Evolutionary conservation across 2,113 vertebrate species (phyloP).

Genomic region (Hippopotamus amphibius): DNA sequence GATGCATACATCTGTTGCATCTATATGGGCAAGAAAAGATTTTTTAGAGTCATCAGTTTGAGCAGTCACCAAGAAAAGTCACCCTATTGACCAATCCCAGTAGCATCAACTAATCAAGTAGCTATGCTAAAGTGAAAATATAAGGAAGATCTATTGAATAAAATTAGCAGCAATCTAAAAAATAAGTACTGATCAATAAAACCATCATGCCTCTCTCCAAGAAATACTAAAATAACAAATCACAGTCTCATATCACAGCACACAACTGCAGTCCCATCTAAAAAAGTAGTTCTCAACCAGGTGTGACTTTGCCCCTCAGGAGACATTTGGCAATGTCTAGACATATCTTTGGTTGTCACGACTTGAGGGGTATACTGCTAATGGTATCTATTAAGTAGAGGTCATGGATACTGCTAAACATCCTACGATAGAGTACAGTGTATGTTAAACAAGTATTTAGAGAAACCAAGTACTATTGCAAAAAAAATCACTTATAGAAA

Average conservation of each 20-base stretch:
- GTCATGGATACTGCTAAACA: neutral
- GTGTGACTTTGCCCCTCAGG: neutral
- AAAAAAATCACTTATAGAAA: neutral
- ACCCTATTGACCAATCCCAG: neutral
- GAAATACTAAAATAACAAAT: conserved; percentile 37
- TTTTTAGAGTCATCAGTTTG: conserved; percentile 10
- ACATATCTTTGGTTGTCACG: neutral
- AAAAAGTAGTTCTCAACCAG: neutral
- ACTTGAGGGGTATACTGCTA: neutral
- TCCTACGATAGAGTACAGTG: neutral
- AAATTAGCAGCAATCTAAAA: conserved; percentile 19
- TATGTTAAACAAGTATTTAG: neutral
- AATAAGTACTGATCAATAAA: neutral
- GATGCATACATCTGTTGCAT: neutral
- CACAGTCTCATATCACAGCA: neutral
- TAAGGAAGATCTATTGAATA: neutral
- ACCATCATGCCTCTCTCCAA: neutral
- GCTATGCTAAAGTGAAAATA: neutral
- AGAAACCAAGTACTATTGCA: conserved; percentile 25
- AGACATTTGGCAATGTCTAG: neutral
- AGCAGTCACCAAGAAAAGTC: neutral
- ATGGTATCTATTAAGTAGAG: neutral
- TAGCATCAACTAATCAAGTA: conserved; percentile 8
- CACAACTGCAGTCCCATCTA: neutral
- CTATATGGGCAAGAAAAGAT: neutral